Base-by-base conservation (phyloP, 2,888 invertebrate species). In the Colostygia pectinataria region DNA sequence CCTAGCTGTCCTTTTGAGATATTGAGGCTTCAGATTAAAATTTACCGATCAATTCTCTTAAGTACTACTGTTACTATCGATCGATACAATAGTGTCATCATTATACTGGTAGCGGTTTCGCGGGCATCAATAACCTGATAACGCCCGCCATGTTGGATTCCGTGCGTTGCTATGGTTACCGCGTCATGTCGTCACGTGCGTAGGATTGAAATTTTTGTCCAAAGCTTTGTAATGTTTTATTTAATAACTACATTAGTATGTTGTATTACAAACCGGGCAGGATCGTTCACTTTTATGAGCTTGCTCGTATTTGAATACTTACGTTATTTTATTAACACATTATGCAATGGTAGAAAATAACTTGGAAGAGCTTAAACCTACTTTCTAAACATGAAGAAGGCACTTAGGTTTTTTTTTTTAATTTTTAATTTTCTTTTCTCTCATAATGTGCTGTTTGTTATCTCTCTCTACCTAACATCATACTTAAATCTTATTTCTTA, bases 61-160 rank as follows among this genome's bases (percentile, higher is more conserved):
- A n/a, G n/a, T n/a, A n/a, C n/a, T n/a, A n/a, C n/a, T n/a, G n/a
- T n/a, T n/a, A n/a, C n/a, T n/a, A n/a, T n/a, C 10, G 29, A 34
- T 57, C 48, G 54, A 46, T 47, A 49, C 38, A 33, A 20, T 47
- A 43, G 41, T 40, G 46, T 46, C 54, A 52, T 37, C 54, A 57
- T 53, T 55, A 51, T 25, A 46, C 39, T 39, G 25, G 50, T 52
- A 52, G 52, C 50, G 46, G 40, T 57, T 53, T 57, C 53, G 48
- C 57, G 44, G 34, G 40, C 62, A 69, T 72, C 72, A 72, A 77
- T 76, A 80, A 77, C 72, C 65, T 71, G 77, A 79, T 78, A 79
- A 75, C 61, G 68, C 55, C 76, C 57, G 84, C 85, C 86, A 85
- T 86, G 48, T 85, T 86, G 82, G 69, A 84, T 82, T 80, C 77